Evolutionary conservation across 64 coral and sea anemone genomes (phyloP).

Genomic region (Pocillopora verrucosa): DNA sequence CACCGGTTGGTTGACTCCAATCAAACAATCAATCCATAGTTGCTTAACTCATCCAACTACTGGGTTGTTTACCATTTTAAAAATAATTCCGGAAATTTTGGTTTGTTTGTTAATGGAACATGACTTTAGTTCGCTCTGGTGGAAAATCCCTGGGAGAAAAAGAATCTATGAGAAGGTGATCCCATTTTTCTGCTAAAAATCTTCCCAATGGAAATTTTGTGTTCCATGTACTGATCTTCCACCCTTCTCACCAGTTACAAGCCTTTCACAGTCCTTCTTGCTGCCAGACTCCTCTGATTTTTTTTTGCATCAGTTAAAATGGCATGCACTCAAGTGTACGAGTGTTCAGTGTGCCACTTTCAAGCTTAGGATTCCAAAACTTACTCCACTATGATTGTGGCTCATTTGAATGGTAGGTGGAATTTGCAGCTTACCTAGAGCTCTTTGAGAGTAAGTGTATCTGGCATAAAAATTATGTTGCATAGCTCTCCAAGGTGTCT

Average conservation of each 20-base stretch:
- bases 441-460: background rate
- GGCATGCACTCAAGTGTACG: background rate
- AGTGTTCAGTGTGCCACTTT: background rate
- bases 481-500: no score
- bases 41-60: no score
- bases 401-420: background rate
- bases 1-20: no score
- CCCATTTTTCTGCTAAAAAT: background rate
- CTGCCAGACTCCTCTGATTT: background rate
- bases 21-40: no score
- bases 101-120: no score
- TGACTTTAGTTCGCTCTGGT: no score
- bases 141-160: no score
- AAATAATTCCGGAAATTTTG: no score
- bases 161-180: background rate
- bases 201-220: background rate
- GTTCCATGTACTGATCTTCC: background rate
- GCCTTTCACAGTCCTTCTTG: background rate
- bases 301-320: background rate
- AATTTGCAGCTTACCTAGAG: background rate
- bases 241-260: background rate
- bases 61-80: no score
- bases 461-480: background rate
- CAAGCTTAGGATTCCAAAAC: background rate
- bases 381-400: background rate